Base-by-base conservation (phyloP, 2,888 invertebrate species). In the Phaonia tiefii region DNA sequence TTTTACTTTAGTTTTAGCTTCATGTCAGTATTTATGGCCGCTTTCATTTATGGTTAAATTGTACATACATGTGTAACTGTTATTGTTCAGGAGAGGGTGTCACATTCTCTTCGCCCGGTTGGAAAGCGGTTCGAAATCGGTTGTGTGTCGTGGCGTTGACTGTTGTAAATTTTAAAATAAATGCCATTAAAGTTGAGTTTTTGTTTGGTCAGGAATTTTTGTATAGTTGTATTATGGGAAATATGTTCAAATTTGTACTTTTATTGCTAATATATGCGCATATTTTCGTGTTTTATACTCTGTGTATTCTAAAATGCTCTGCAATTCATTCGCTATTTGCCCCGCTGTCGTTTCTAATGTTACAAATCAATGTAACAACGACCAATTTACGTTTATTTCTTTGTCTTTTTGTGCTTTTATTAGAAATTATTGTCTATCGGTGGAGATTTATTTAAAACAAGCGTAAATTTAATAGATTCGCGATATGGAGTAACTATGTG, bases 201-300 rank as follows among this genome's bases (percentile, higher is more conserved):
- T 80, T 80, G 77, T 78, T 80, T 83, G 83, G 80, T 80, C 83
- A 83, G 75, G 80, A 78, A 80, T 80, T 80, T 80, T 69, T 65
- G 63, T 71, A 67, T 76, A 65, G 51, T 66, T 79, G 54, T 84
- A 56, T 25, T 37, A 37, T 60, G 37, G 39, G 37, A 42, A 63
- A 63, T 31, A 31, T 31, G 31, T 31, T 31, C 31, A 31, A 31
- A 75, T 78, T 81, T 78, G 78, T 81, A 82, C 82, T 85, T 88
- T 88, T 86, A 89, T 87, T 85, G 87, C 87, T 86, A 88, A 89
- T 87, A 87, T 88, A 89, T 89, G 89, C 86, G 85, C 86, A 84
- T 86, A 84, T 85, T 87, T 86, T 84, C 84, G 83, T 83, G 13
- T 67, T 75, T 79, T 70, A 67, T 51, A 74, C 22, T 31, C 31